These are phyloP conservation scores for Elanoides forficatus DNA, from an alignment of 2,113 vertebrate species.

Conservation along the genomic window DNA sequence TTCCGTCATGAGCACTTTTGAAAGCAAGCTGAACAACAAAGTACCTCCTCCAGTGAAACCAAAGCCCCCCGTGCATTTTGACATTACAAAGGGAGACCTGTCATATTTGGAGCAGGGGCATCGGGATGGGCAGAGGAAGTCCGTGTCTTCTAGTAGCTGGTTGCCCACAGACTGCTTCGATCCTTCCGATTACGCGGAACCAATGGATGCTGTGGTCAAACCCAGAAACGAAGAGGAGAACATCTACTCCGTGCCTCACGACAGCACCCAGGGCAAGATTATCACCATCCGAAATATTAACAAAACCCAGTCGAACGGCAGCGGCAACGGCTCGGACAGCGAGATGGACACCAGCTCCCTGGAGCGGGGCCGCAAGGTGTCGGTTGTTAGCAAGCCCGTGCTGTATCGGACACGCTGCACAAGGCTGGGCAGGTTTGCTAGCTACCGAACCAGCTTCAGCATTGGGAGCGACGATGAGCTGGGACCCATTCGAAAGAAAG, in stretches of 20 bases:
- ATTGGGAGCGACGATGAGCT: conserved; percentile 93
- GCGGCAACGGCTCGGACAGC: conserved; percentile 93
- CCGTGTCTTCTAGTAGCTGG: conserved; percentile 84
- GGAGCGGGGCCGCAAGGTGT: conserved; percentile 82
- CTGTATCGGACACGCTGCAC: conserved; percentile 88
- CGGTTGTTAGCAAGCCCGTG: conserved; percentile 79
- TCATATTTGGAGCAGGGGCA: conserved; percentile 83
- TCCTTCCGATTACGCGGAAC: conserved; percentile 94
- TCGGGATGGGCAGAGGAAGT: conserved; percentile 76
- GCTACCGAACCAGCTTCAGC: conserved; percentile 86
- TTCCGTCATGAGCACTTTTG: conserved; percentile 81
- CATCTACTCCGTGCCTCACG: conserved; percentile 95
- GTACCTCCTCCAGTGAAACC: conserved; percentile 89
- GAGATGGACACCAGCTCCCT: conserved; percentile 91
- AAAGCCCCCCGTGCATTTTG: conserved; percentile 90
- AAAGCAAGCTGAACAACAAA: conserved; percentile 91
- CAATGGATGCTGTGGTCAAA: conserved; percentile 91
- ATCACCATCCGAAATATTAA: conserved; percentile 95
- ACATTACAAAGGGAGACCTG: conserved; percentile 83
- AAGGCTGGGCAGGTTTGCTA: conserved; percentile 87
- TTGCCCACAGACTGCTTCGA: conserved; percentile 85
- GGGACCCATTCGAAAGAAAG: conserved; percentile 82
- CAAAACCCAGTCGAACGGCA: conserved; percentile 86
- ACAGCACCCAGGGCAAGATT: conserved; percentile 97
- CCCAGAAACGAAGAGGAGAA: conserved; percentile 88